Evolutionary conservation across 2,797 vertebrate species (phyloP).

Genomic region (Cyclopterus lumpus): DNA sequence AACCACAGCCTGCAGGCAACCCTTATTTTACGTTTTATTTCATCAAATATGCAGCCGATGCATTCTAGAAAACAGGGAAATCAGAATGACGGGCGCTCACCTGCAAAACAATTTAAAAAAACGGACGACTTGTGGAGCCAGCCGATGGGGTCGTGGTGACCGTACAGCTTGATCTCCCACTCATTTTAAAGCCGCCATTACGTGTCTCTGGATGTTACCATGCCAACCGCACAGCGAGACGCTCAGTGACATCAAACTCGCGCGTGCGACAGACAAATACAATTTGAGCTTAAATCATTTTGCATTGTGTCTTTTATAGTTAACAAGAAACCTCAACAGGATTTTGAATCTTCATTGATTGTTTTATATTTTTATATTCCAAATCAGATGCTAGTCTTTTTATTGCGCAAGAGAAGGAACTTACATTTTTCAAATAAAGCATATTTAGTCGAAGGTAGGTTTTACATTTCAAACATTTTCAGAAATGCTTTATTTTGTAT

Average conservation of each 20-base stretch:
- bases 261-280: background rate
- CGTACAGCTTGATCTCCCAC: slow-evolving; percentile 10
- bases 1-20: background rate
- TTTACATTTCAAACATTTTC: background rate
- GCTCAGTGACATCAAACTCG: no score
- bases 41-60: background rate
- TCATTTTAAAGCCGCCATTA: slow-evolving; percentile 15
- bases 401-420: background rate
- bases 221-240: background rate
- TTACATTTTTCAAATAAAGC: background rate
- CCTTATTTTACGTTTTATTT: background rate
- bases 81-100: background rate
- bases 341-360: no score
- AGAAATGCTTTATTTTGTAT: background rate
- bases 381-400: background rate
- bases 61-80: background rate
- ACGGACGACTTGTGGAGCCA: background rate
- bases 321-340: no score
- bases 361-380: background rate
- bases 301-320: background rate
- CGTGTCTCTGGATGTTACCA: background rate
- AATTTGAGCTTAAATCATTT: background rate
- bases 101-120: background rate
- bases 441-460: no score
- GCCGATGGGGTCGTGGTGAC: slow-evolving; percentile 41